Conservation (phyloP, 1,140 invertebrate genomes). For the Anadara kagoshimensis region DNA sequence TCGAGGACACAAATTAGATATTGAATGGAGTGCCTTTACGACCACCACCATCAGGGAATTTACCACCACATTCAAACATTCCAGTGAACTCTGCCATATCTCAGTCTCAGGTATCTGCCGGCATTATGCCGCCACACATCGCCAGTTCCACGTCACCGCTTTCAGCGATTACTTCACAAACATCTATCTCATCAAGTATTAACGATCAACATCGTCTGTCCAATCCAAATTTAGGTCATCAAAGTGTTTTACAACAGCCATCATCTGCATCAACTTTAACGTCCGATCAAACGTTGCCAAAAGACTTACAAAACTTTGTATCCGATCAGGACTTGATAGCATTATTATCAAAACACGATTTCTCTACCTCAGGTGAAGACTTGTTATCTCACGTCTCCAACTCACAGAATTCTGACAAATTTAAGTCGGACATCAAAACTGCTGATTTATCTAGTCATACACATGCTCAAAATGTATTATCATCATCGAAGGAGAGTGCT, state of each 20-base stretch:
- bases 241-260: too few relatives aligned
- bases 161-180: conserved; percentile 10
- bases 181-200: conserved; percentile 2
- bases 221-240: too few relatives aligned
- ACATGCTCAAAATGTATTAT: too few relatives aligned
- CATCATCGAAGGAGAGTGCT: neutral
- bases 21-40: conserved; percentile 49
- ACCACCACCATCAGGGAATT: neutral
- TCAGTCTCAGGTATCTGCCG: conserved; percentile 7
- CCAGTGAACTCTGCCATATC: conserved; percentile 4
- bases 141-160: conserved; percentile 3
- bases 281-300: conserved; percentile 38
- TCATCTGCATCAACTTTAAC: neutral
- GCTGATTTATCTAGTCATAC: conserved; percentile 20
- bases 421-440: conserved; percentile 2
- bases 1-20: conserved; percentile 12
- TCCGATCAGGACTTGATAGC: conserved; percentile 46
- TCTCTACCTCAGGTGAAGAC: conserved; percentile 45
- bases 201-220: too few relatives aligned
- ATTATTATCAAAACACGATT: conserved; percentile 46
- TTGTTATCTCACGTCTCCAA: too few relatives aligned
- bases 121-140: neutral
- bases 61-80: conserved; percentile 9
- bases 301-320: conserved; percentile 44
- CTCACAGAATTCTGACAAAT: conserved; percentile 3